These are phyloP conservation scores for Synergus itoensis DNA, from an alignment of 2,888 invertebrate species.

Conservation along the genomic window DNA sequence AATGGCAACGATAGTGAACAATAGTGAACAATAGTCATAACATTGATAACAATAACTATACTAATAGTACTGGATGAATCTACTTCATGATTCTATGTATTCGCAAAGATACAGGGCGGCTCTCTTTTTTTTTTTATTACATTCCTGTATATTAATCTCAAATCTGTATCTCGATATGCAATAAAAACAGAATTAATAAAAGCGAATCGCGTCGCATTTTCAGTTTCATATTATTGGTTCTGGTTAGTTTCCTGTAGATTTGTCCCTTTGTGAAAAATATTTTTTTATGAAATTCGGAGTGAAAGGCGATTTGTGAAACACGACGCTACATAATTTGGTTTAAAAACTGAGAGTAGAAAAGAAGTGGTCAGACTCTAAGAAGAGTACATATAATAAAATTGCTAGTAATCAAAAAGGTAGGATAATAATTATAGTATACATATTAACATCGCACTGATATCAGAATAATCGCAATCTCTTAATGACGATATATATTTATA, in stretches of 20 bases:
- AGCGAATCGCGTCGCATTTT: constrained; percentile 6
- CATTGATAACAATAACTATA: constrained; percentile 51
- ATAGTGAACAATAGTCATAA: constrained; percentile 52
- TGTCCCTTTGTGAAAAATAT: constrained; percentile 13
- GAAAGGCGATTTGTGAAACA: constrained; percentile 8
- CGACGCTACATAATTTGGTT: neutral
- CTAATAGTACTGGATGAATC: constrained; percentile 25
- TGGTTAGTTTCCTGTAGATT: neutral
- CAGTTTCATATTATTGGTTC: constrained; percentile 24
- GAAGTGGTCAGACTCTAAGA: constrained; percentile 13
- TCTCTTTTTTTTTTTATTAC: neutral
- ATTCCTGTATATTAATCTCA: constrained; percentile 18
- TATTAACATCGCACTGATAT: constrained; percentile 27
- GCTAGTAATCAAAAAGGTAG: constrained; percentile 19
- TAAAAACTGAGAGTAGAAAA: constrained; percentile 35
- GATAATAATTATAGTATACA: constrained; percentile 19
- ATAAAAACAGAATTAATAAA: constrained; percentile 18
- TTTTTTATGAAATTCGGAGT: constrained; percentile 26
- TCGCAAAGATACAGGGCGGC: neutral
- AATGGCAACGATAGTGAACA: constrained; percentile 48
- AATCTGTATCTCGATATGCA: constrained; percentile 19
- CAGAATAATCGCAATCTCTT: constrained; percentile 40
- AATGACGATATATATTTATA: constrained; percentile 48
- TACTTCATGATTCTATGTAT: constrained; percentile 16
- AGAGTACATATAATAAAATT: constrained; percentile 11